These are phyloP conservation scores for Moxostoma hubbsi DNA, from an alignment of 2,797 vertebrate species.

Conservation along the genomic window DNA sequence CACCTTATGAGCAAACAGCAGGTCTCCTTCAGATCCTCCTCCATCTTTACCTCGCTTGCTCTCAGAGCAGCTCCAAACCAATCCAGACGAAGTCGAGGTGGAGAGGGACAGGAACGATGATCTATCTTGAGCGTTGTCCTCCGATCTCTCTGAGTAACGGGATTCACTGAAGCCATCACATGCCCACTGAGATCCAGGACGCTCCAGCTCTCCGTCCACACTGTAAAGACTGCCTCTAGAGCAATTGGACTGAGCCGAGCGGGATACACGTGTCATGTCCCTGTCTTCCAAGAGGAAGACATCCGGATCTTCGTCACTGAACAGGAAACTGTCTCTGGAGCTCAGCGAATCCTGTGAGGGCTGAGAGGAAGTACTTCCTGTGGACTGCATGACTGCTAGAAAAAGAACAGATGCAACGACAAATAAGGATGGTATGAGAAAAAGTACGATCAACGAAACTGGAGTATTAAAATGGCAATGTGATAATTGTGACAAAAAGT, in stretches of 20 bases:
- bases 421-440: neutral
- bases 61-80: conserved; percentile 35
- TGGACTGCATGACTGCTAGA: conserved; percentile 77
- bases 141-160: conserved; percentile 53
- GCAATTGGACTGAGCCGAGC: conserved; percentile 9
- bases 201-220: conserved; percentile 47
- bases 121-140: conserved; percentile 13
- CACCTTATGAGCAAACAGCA: conserved; percentile 90
- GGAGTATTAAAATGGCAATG: too few species aligned
- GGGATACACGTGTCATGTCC: conserved; percentile 17
- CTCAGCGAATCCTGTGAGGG: conserved; percentile 78
- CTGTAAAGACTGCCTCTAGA: conserved; percentile 9
- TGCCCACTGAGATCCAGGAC: conserved; percentile 72
- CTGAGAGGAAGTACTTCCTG: conserved; percentile 77
- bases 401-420: neutral
- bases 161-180: conserved; percentile 68
- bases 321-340: conserved; percentile 75
- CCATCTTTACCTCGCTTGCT: conserved; percentile 31
- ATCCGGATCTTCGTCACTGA: conserved; percentile 76
- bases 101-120: conserved; percentile 43
- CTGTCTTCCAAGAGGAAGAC: conserved; percentile 76
- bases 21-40: conserved; percentile 79
- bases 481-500: too few species aligned
- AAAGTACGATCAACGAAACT: neutral
- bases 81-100: conserved; percentile 33